Evolutionary conservation across 2,888 invertebrate species (phyloP).

Genomic region (Ormia ochracea): DNA sequence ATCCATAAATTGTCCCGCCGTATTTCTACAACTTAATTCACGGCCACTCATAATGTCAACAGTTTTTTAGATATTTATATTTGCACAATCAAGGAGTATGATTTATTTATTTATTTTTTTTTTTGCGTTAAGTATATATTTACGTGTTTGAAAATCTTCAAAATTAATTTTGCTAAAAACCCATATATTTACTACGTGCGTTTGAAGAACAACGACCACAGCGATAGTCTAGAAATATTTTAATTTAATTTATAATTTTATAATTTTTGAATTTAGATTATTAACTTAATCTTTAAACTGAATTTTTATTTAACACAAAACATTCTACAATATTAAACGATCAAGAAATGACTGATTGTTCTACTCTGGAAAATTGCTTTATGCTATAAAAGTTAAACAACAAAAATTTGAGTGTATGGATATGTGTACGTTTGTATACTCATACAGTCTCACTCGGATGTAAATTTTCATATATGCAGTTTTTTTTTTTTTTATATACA

Average conservation of each 20-base stretch:
- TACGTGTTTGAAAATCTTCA: neutral
- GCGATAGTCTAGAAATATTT: neutral
- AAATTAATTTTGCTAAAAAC: conserved; percentile 12
- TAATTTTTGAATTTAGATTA: neutral
- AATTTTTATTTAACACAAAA: conserved; percentile 1
- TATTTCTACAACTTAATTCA: conserved; percentile 70
- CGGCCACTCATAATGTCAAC: conserved; percentile 73
- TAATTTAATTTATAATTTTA: neutral
- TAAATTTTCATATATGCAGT: conserved; percentile 6
- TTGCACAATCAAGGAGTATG: neutral
- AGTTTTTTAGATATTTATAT: neutral
- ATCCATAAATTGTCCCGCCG: conserved; percentile 73
- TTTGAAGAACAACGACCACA: neutral
- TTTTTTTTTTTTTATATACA: neutral
- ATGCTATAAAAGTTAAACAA: conserved; percentile 13
- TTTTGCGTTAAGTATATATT: no score
- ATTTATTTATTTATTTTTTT: neutral
- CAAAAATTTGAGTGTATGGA: neutral
- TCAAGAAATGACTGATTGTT: conserved; percentile 33
- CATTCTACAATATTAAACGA: conserved; percentile 41
- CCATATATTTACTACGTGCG: neutral
- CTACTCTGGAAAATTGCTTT: conserved; percentile 16
- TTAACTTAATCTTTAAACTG: neutral
- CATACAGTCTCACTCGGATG: conserved; percentile 5
- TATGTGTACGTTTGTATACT: neutral